phyloP scores from a whole-genome alignment of 2,113 vertebrate species.

The Phalacrocorax brasilianus region DNA sequence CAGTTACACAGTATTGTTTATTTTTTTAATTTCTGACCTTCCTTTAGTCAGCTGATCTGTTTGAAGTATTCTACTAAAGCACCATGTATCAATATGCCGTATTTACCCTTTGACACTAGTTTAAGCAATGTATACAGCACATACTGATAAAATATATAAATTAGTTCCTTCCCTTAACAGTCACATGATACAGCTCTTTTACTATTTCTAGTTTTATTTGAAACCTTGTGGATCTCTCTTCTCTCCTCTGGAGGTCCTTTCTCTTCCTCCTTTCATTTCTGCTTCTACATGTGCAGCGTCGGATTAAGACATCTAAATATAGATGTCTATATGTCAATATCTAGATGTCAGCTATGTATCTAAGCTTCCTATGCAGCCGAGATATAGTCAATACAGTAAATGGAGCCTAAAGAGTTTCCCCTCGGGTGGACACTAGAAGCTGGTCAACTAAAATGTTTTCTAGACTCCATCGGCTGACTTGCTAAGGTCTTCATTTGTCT shows the following conservation, averaged over 20 bases:
- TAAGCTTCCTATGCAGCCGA: neutral
- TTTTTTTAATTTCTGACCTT: conserved; percentile 40
- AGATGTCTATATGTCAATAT: neutral
- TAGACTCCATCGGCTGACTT: neutral
- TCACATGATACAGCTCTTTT: neutral
- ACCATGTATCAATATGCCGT: neutral
- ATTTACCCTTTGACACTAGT: conserved; percentile 33
- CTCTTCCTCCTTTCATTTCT: neutral
- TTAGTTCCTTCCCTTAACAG: neutral
- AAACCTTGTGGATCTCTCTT: neutral
- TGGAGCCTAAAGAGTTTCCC: neutral
- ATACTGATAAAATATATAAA: neutral
- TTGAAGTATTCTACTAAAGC: conserved; percentile 39
- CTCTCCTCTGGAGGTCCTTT: neutral
- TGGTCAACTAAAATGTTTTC: neutral
- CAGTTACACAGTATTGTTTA: conserved; percentile 4
- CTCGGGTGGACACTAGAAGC: neutral
- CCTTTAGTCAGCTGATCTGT: conserved; percentile 22
- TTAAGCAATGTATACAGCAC: neutral
- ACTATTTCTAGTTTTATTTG: neutral
- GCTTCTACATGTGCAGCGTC: neutral
- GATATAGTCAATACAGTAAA: neutral
- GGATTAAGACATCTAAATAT: neutral
- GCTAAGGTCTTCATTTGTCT: neutral
- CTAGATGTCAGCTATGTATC: neutral